Conservation (phyloP, 2,113 vertebrate genomes). For the Gopherus flavomarginatus region DNA sequence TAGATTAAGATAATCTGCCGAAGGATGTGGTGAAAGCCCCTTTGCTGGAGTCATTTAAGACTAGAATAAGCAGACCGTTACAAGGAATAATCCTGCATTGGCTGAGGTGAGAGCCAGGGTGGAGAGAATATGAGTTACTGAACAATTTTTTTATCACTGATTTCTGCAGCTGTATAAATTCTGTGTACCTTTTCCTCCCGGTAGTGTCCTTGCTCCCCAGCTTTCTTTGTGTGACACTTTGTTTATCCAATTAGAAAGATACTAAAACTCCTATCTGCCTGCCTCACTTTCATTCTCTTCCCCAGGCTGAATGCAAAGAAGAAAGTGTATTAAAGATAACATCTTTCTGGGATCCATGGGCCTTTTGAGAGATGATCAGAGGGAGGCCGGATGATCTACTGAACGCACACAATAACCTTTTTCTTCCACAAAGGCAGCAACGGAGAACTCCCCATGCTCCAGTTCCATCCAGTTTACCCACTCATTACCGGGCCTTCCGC, state of each 20-base stretch:
- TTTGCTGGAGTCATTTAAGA: background rate
- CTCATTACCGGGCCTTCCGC: conserved; percentile 73
- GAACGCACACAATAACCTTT: conserved; percentile 22
- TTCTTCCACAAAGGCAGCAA: conserved; percentile 48
- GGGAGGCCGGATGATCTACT: conserved; percentile 72
- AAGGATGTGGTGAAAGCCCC: background rate
- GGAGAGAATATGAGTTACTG: background rate
- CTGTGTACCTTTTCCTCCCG: background rate
- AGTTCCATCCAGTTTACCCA: background rate
- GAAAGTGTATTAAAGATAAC: conserved; percentile 54
- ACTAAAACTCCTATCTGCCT: background rate
- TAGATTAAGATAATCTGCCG: background rate
- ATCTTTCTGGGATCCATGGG: conserved; percentile 67
- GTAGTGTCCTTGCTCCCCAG: background rate
- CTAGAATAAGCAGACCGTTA: background rate
- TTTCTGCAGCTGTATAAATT: background rate
- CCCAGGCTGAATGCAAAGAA: conserved; percentile 43
- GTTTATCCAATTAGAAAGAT: background rate
- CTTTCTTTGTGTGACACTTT: background rate
- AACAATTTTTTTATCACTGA: background rate
- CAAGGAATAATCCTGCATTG: background rate
- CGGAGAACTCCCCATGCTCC: conserved; percentile 13
- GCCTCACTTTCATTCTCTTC: conserved; percentile 46
- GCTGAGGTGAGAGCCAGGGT: background rate
- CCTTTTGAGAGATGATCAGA: conserved; percentile 78